Evolutionary conservation across 37 sponge, comb jelly and placozoan genomes (phyloP).

Genomic region (Mnemiopsis leidyi): DNA sequence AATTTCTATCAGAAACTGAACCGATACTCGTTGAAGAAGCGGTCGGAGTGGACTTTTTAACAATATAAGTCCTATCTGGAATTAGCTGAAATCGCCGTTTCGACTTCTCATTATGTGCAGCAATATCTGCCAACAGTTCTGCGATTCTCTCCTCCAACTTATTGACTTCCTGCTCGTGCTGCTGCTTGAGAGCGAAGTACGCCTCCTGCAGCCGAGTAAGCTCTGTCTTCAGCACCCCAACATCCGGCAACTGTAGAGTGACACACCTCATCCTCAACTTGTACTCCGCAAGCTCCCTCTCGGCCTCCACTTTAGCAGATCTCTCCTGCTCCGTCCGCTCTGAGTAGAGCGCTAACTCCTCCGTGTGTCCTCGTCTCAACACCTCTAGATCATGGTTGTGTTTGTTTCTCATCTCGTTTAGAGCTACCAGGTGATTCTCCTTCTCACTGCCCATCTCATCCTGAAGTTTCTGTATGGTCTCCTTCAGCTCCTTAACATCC

Average conservation of each 20-base stretch:
- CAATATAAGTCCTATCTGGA: constrained; percentile 50
- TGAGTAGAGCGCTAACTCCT: constrained; percentile 29
- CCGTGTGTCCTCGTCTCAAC: constrained; percentile 20
- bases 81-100: constrained; percentile 14
- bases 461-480: neutral
- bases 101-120: constrained; percentile 35
- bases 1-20: neutral
- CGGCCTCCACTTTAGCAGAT: constrained; percentile 10
- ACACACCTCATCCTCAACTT: neutral
- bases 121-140: constrained; percentile 24
- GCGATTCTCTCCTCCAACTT: constrained; percentile 42
- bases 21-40: neutral
- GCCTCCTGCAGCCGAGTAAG: constrained; percentile 33
- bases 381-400: neutral
- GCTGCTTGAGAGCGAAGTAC: neutral
- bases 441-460: neutral
- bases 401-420: neutral
- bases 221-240: constrained; percentile 43
- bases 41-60: constrained; percentile 22
- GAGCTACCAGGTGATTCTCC: neutral
- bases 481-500: constrained; percentile 21
- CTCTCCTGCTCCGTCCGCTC: neutral
- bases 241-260: constrained; percentile 4
- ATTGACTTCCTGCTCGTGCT: neutral
- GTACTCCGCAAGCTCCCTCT: constrained; percentile 39